Evolutionary conservation across 2,797 vertebrate species (phyloP).

Genomic region (Carcharodon carcharias): DNA sequence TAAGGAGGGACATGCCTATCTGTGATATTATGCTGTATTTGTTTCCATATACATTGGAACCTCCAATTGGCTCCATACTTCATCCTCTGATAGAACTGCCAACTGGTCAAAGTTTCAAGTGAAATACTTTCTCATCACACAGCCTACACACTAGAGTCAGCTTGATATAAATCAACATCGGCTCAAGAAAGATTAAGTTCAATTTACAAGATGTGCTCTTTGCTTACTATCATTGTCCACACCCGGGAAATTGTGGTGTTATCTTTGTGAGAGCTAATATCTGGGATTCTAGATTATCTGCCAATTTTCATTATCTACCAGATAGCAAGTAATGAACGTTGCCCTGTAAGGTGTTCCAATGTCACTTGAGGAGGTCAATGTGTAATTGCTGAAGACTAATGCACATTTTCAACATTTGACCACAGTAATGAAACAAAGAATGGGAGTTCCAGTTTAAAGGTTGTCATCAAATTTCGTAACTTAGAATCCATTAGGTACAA

Average conservation of each 20-base stretch:
- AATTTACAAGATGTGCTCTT: background rate
- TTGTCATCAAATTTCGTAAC: background rate
- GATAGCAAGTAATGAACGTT: background rate
- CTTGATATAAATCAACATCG: background rate
- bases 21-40: background rate
- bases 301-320: background rate
- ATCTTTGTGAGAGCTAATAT: background rate
- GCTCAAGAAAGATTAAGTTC: background rate
- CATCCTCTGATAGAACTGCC: background rate
- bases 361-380: background rate
- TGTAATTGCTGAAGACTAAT: background rate
- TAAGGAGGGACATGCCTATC: background rate
- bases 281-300: background rate
- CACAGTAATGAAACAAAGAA: background rate
- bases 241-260: background rate
- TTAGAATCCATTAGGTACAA: background rate
- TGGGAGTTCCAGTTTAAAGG: background rate
- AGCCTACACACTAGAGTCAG: background rate
- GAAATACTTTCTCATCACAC: background rate
- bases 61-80: background rate
- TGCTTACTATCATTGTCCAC: background rate
- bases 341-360: no score
- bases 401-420: background rate
- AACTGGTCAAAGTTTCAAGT: background rate
- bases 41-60: background rate